Base-by-base conservation (phyloP, 2,113 vertebrate species). In the Polypterus bichir region DNA sequence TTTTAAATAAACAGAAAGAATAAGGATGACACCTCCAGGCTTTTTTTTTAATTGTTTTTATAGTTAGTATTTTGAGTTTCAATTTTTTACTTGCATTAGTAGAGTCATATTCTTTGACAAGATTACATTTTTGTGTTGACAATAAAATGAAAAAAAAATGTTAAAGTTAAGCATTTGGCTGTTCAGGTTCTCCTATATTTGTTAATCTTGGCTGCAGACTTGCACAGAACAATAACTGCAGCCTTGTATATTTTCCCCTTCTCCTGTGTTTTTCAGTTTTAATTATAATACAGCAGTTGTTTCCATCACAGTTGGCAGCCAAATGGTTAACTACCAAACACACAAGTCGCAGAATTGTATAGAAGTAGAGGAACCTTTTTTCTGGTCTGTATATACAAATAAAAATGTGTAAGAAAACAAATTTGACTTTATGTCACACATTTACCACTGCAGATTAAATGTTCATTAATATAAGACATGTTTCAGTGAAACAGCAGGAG, bases 1-100 rank as follows among this genome's bases (percentile, higher is more conserved):
- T 87, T 98, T 98, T 90, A 96, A 98, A 88, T 98, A 85, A 96
- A 81, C 81, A 77, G 68, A 77, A 76, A 73, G 78, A 74, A 69
- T 73, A 62, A 67, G 68, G 57, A 74, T 62, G 51, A 49, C 55
- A 54, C 55, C 55, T 59, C 44, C 71, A 63, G 66, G 76, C 73
- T 77, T 47, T 51, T 58, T 56, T 81, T 70, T 71, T 82, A 82
- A 80, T 86, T 81, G 71, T 89, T 90, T 88, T 83, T 83, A 87
- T 80, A 79, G 76, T 84, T 88, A 86, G 71, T 82, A 80, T 81
- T 84, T 86, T 63, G 76, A 69, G 86, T 88, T 88, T 61, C 54
- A 59, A 75, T 73, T 51, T 66, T 92, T 84, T 86, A 86, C 88
- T 89, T 88, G 80, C 86, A 85, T 87, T 83, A 49, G 75, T 90